Conservation (phyloP, 2,888 invertebrate species). For the Scaptomyza cyrtandrae region DNA sequence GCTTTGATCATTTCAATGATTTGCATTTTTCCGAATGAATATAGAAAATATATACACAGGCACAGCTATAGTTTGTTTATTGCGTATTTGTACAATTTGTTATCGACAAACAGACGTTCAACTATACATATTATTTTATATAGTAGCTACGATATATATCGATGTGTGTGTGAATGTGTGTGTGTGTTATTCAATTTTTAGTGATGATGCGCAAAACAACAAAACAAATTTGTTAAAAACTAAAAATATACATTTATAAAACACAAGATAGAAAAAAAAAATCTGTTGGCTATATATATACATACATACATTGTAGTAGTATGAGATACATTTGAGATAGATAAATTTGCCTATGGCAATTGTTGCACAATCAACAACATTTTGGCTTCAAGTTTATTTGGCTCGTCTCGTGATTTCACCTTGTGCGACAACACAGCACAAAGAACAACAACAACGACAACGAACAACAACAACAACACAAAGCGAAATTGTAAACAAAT, state of each 20-base stretch:
- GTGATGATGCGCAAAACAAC: constrained; percentile 58
- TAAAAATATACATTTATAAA: constrained; percentile 62
- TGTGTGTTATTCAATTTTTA: constrained; percentile 49
- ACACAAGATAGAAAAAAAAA: background rate
- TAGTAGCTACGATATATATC: constrained; percentile 18
- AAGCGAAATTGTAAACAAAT: constrained; percentile 56
- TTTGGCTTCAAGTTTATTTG: constrained; percentile 35
- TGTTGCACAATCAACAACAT: constrained; percentile 64
- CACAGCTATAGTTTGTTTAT: constrained; percentile 49
- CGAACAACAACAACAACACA: constrained; percentile 9
- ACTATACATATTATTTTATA: constrained; percentile 10
- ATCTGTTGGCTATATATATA: constrained; percentile 22
- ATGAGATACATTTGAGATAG: constrained; percentile 36
- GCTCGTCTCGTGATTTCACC: constrained; percentile 33
- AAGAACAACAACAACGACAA: constrained; percentile 1
- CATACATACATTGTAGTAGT: constrained; percentile 30
- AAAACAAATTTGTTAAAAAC: constrained; percentile 63
- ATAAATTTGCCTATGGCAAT: constrained; percentile 36
- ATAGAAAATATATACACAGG: constrained; percentile 1
- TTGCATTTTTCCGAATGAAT: constrained; percentile 54
- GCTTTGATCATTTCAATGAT: constrained; percentile 57
- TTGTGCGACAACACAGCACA: constrained; percentile 24
- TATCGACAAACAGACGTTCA: constrained; percentile 29
- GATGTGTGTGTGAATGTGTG: constrained; percentile 10
- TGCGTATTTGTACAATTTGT: constrained; percentile 54